A percentile compares a stretch with the other conserved stretches of the same genome.
Evolutionary conservation across 2,888 invertebrate species (phyloP).

Genomic region (Agriotes lineatus): DNA sequence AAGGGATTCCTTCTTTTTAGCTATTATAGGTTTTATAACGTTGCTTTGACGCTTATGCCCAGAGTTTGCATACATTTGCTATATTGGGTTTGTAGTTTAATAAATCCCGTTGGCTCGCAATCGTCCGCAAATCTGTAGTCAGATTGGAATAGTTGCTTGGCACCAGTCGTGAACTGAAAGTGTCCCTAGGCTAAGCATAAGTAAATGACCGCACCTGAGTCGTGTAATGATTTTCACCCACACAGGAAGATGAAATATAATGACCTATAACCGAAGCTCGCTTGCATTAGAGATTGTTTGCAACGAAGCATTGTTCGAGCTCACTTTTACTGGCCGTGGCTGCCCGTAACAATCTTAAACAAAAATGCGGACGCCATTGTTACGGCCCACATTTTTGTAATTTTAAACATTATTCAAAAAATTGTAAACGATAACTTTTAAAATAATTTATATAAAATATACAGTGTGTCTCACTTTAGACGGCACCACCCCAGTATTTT

Average conservation of each 20-base stretch:
- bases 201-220: slow-evolving; percentile 44
- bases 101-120: background rate
- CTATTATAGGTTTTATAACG: too few species aligned
- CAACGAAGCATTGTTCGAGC: slow-evolving; percentile 26
- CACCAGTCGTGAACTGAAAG: slow-evolving; percentile 38
- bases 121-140: background rate
- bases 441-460: too few species aligned
- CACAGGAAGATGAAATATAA: slow-evolving; percentile 41
- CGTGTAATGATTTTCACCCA: slow-evolving; percentile 45
- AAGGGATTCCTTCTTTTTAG: too few species aligned
- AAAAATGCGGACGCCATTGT: background rate
- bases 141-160: slow-evolving; percentile 26
- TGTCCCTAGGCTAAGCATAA: slow-evolving; percentile 36
- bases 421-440: too few species aligned
- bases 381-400: background rate
- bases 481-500: too few species aligned
- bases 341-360: too few species aligned
- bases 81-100: too few species aligned
- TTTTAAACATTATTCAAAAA: background rate
- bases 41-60: too few species aligned
- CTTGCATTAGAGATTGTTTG: slow-evolving; percentile 27
- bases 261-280: slow-evolving; percentile 37
- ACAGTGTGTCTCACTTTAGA: too few species aligned
- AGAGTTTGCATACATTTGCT: too few species aligned
- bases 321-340: background rate